These are phyloP conservation scores for Stegana nigrithorax DNA, from an alignment of 2,888 invertebrate genomes.

Conservation along the genomic window DNA sequence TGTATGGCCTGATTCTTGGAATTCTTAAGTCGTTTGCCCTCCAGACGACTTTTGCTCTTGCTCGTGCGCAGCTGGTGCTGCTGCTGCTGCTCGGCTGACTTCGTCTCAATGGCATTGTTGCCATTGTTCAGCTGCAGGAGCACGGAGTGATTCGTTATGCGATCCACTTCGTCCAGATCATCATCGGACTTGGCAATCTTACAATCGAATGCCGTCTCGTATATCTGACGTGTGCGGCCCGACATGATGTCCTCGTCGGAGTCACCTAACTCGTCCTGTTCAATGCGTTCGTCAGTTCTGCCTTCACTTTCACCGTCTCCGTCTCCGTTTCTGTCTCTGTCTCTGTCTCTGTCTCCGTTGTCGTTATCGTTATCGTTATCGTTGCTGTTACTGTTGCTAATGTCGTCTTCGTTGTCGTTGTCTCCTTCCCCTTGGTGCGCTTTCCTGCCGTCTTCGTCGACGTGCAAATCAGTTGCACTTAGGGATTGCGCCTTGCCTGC, in stretches of 20 bases:
- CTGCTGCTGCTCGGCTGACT: background rate
- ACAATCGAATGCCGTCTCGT: slow-evolving; percentile 91
- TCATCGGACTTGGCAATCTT: slow-evolving; percentile 85
- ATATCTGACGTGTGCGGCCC: slow-evolving; percentile 78
- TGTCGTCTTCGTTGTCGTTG: too few species aligned
- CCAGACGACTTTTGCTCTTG: slow-evolving; percentile 49
- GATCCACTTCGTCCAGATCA: slow-evolving; percentile 83
- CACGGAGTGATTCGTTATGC: slow-evolving; percentile 84
- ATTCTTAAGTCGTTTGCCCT: slow-evolving; percentile 66
- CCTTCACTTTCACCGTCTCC: slow-evolving; percentile 8
- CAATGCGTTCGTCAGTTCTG: slow-evolving; percentile 34
- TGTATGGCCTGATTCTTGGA: slow-evolving; percentile 67
- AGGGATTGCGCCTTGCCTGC: slow-evolving; percentile 34
- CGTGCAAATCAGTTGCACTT: slow-evolving; percentile 31
- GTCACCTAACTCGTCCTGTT: slow-evolving; percentile 62
- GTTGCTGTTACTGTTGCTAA: too few species aligned
- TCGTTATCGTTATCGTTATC: too few species aligned
- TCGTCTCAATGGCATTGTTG: slow-evolving; percentile 27
- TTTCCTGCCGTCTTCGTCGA: slow-evolving; percentile 27
- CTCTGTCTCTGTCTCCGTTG: too few species aligned
- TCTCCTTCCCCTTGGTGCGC: too few species aligned
- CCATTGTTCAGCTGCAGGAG: slow-evolving; percentile 72
- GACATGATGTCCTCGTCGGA: slow-evolving; percentile 48
- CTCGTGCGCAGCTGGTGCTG: slow-evolving; percentile 7
- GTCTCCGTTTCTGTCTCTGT: slow-evolving; percentile 65